These are phyloP conservation scores for Magallana gigas DNA, from an alignment of 1,140 invertebrate genomes.

Conservation along the genomic window DNA sequence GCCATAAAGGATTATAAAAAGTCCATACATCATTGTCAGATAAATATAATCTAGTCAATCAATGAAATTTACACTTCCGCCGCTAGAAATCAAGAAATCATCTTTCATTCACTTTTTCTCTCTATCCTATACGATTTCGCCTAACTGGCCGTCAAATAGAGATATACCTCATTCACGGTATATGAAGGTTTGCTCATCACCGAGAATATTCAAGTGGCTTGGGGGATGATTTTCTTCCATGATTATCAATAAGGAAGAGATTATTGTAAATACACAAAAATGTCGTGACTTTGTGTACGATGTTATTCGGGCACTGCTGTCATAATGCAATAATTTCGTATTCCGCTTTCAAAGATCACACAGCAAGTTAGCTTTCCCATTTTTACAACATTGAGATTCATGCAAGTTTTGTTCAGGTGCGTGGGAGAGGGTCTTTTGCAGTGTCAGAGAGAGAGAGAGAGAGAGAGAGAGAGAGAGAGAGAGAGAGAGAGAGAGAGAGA, in stretches of 20 bases:
- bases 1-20: no score
- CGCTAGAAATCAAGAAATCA: slow-evolving; percentile 2
- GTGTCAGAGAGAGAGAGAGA: slow-evolving; percentile 17
- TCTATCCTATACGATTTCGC: not conserved
- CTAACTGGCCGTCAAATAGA: not conserved
- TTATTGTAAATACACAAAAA: slow-evolving; percentile 1
- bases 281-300: not conserved
- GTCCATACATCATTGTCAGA: not conserved
- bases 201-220: not conserved
- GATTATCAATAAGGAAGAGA: slow-evolving; percentile 6
- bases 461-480: slow-evolving; percentile 26
- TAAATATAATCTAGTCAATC: not conserved
- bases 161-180: not conserved
- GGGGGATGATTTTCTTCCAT: slow-evolving; percentile 5
- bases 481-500: not conserved
- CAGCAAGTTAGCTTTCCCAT: not conserved
- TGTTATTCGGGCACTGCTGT: not conserved
- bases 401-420: not conserved
- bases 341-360: not conserved
- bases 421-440: not conserved
- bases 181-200: not conserved
- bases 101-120: slow-evolving; percentile 8
- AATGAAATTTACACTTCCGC: slow-evolving; percentile 2
- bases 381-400: not conserved
- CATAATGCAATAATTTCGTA: slow-evolving; percentile 9